Percentiles rank a stretch among this genome's conserved stretches.
Conservation (phyloP, 1,140 invertebrate species). For the Heliconius nattereri region DNA sequence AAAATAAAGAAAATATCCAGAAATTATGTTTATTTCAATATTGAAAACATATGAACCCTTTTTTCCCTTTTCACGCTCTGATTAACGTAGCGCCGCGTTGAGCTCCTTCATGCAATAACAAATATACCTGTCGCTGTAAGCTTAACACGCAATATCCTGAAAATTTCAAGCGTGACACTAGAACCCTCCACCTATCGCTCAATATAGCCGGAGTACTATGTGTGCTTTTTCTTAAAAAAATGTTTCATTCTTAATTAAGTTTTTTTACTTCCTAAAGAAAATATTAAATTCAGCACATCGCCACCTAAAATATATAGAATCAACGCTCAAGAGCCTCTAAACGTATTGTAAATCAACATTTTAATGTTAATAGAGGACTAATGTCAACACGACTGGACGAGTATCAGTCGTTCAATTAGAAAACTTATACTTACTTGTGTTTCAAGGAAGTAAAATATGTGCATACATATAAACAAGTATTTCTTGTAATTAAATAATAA, state of each 20-base stretch:
- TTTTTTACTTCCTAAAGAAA: too few species aligned
- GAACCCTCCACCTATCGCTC: background rate
- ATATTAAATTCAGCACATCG: background rate
- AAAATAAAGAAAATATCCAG: too few species aligned
- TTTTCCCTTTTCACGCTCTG: too few species aligned
- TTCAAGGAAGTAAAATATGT: conserved; percentile 8
- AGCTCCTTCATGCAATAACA: too few species aligned
- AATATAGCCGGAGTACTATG: background rate
- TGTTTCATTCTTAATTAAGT: too few species aligned
- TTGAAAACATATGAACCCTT: too few species aligned
- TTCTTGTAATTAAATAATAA: background rate
- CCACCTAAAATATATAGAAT: background rate
- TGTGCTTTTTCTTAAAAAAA: background rate
- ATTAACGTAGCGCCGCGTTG: too few species aligned
- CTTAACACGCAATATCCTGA: too few species aligned
- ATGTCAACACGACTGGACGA: conserved; percentile 24
- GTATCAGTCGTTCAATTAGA: conserved; percentile 4
- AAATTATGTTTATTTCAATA: too few species aligned
- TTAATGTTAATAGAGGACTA: conserved; percentile 17
- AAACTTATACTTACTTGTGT: conserved; percentile 1
- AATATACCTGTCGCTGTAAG: too few species aligned
- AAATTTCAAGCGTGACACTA: background rate
- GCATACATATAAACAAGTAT: background rate
- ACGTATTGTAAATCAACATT: conserved; percentile 1
- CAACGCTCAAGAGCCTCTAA: conserved; percentile 20